Evolutionary conservation across 2,113 vertebrate species (phyloP), one percentile per base, ranked within the genome.

Genomic region (Carassius gibelio): DNA sequence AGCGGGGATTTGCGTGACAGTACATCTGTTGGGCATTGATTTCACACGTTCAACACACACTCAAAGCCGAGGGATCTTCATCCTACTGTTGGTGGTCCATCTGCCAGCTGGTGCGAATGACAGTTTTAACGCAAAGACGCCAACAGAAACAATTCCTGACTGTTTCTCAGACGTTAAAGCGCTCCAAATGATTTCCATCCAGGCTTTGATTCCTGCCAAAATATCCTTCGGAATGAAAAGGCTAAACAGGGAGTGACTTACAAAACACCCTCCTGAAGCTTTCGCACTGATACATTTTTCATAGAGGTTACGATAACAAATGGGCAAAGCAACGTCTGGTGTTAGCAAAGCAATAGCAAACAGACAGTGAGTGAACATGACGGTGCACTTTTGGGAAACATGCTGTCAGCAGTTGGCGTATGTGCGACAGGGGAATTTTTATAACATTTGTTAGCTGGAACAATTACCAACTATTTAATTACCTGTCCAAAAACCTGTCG

Each of bases 51-150:
- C 36, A 62, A 19, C 57, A 23, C 76, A 79, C 76, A 9, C 34
- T 42, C 34, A 61, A 61, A 79, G 55, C 57, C 59, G 38, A 45
- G 34, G 36, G 76, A 79, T 79, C n/a, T 79, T 79, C 76, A 8
- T 42, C n/a, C 52, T 79, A 61, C 57, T 79, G 76, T 38, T 42
- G 76, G 76, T 62, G 76, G 76, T 79, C 78, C 59, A 26, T 81
- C 59, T 81, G 78, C 78, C 78, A 81, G 78, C 78, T 62, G 61
- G 36, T 66, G 38, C 7, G 1, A 81, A 81, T 17, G 59, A 81
- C 78, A 81, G 78, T 45, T 66, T 80, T 66, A 45, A 81, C 17
- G 23, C 15, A 14, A 64, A 17, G n/a, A 81, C n/a, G 8, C 38
- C 59, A 48, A 81, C 13, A 66, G 78, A 81, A 81, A 81, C 78